phyloP scores from a whole-genome alignment of 1,140 invertebrate genomes.

The Drosophila hydei region DNA sequence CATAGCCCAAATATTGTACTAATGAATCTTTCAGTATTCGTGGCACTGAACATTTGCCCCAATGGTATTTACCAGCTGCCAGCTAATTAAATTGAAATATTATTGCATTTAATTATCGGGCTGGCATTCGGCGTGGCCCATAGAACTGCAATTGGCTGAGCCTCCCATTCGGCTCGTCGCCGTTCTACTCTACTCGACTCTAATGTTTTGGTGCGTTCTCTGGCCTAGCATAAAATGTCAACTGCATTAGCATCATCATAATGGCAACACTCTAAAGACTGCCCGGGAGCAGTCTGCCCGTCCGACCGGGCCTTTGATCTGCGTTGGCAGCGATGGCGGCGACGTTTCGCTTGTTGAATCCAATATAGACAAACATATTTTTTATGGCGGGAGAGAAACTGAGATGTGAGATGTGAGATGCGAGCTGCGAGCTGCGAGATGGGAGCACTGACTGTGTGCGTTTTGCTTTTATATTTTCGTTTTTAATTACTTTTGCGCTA shows the following conservation, averaged over 20 bases:
- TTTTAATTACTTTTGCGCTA: constrained; percentile 82
- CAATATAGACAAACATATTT: constrained; percentile 65
- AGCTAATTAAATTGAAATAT: constrained; percentile 78
- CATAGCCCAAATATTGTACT: constrained; percentile 60
- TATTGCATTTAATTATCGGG: constrained; percentile 68
- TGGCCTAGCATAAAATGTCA: constrained; percentile 67
- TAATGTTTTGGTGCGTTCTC: constrained; percentile 37
- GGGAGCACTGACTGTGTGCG: constrained; percentile 28
- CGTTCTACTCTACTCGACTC: neutral
- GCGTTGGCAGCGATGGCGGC: constrained; percentile 38
- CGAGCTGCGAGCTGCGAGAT: neutral
- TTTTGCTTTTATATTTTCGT: constrained; percentile 69
- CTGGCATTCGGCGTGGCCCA: constrained; percentile 23
- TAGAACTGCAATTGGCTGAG: constrained; percentile 8
- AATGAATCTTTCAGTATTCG: constrained; percentile 66
- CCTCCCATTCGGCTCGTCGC: constrained; percentile 13
- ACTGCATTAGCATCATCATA: constrained; percentile 77
- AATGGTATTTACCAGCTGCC: constrained; percentile 51
- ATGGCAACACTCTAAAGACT: constrained; percentile 62
- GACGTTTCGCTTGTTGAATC: constrained; percentile 71
- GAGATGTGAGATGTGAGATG: constrained; percentile 3
- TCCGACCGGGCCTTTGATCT: constrained; percentile 63
- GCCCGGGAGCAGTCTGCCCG: constrained; percentile 19
- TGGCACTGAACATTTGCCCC: constrained; percentile 44
- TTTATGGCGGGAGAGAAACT: constrained; percentile 37